Conservation (phyloP, 1,140 invertebrate genomes). For the Cydia strobilella region DNA sequence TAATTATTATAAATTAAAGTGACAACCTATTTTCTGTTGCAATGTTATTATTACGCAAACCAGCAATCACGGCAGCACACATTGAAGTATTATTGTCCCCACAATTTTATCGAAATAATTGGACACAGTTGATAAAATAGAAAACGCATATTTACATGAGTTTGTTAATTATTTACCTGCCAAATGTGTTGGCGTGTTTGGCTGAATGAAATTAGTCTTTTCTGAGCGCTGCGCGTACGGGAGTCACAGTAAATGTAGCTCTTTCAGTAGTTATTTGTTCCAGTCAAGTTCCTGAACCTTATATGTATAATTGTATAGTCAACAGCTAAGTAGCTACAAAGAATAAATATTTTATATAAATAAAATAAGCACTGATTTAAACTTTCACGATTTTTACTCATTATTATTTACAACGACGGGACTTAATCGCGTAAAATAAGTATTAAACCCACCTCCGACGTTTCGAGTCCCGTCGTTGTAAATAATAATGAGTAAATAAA, state of each 20-base stretch:
- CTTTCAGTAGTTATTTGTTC: background rate
- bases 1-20: constrained; percentile 14
- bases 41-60: constrained; percentile 13
- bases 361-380: too few species aligned
- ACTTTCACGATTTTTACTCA: too few species aligned
- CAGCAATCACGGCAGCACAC: constrained; percentile 18
- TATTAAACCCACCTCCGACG: too few species aligned
- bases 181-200: constrained; percentile 31
- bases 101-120: constrained; percentile 31
- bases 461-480: too few species aligned
- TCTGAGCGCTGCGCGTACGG: constrained; percentile 7
- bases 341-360: too few species aligned
- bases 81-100: constrained; percentile 14
- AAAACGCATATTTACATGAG: constrained; percentile 32
- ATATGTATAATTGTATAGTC: background rate
- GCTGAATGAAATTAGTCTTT: constrained; percentile 33
- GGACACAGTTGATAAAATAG: constrained; percentile 30
- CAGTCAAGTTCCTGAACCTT: background rate
- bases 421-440: too few species aligned
- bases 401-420: too few species aligned
- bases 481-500: too few species aligned
- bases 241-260: background rate
- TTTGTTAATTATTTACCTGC: constrained; percentile 33
- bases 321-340: background rate
- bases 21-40: constrained; percentile 34